phyloP scores from a whole-genome alignment of 2,113 vertebrate genomes.

The Oreochromis tanganicae region DNA sequence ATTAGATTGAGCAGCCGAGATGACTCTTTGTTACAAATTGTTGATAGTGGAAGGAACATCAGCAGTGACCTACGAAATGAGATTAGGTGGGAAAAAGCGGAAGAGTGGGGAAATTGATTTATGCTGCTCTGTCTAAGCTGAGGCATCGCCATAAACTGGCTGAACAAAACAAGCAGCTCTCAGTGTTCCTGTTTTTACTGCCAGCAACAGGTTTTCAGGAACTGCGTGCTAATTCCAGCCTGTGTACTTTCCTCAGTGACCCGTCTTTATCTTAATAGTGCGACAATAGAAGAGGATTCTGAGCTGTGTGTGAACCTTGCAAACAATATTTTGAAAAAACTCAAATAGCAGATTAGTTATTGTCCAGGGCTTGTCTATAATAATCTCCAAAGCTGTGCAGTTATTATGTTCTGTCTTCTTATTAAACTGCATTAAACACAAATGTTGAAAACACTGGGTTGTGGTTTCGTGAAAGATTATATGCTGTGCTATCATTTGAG shows the following conservation, averaged over 20 bases:
- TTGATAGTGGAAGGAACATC: conserved; percentile 72
- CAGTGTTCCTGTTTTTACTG: not conserved
- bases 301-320: not conserved
- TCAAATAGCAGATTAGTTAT: not conserved
- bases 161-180: conserved; percentile 30
- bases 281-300: not conserved
- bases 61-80: conserved; percentile 57
- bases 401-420: not conserved
- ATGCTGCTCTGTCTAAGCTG: conserved; percentile 27
- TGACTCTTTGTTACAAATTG: conserved; percentile 59
- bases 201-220: not conserved
- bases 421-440: not conserved
- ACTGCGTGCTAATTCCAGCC: not conserved
- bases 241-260: not conserved
- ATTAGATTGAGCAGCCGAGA: conserved; percentile 51
- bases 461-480: not conserved
- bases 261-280: not conserved
- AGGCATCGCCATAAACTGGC: conserved; percentile 29
- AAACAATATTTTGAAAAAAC: not conserved
- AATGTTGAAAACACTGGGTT: not conserved
- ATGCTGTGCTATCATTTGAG: not conserved
- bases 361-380: not conserved
- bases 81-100: conserved; percentile 63
- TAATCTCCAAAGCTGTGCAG: not conserved
- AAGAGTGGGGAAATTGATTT: conserved; percentile 55